Evolutionary conservation across 2,888 invertebrate genomes (phyloP), one percentile per base, ranked within the genome.

Genomic region (Eugnorisma glareosa): DNA sequence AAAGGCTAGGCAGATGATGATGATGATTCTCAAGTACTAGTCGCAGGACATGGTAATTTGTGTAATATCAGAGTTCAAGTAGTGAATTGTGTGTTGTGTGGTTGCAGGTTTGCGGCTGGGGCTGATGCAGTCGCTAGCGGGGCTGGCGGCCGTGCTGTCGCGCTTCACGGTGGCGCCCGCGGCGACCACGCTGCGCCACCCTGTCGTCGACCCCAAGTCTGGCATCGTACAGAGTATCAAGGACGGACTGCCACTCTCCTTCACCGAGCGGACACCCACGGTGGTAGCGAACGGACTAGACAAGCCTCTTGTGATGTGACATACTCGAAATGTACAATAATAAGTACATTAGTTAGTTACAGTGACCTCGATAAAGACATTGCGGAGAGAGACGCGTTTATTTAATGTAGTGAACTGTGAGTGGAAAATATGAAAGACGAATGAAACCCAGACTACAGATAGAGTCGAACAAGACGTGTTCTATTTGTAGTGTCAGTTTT

Each of bases 121-220:
- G 0, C 82, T 91, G 61, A 94, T 95, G 94, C 95, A 95, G 91
- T 94, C 95, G 21, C 89, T 94, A 85, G 94, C 95, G 0, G 95
- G 95, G 5, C 88, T 95, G 71, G 94, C 94, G 35, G 93, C 94
- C 28, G 81, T 95, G 40, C 89, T 95, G 77, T 88, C 92, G 8
- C 80, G 79, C 74, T 93, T 90, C 81, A 73, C 89, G 0, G 93
- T 94, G 73, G 67, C 84, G 21, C 94, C 95, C 10, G 93, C 92
- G 7, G 80, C 87, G 0, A 82, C 73, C 31, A 88, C 93, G 8
- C 73, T 81, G 48, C 89, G 92, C 11, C 73, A 88, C 10, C 94
- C 93, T 0, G 21, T 45, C 28, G 84, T 92, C 18, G 92, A 93
- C 64, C 94, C 95, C 10, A 86, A 80, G 70, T 90, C 94, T 21